phyloP scores from a whole-genome alignment of 2,797 vertebrate genomes.

The Lemur catta region DNA sequence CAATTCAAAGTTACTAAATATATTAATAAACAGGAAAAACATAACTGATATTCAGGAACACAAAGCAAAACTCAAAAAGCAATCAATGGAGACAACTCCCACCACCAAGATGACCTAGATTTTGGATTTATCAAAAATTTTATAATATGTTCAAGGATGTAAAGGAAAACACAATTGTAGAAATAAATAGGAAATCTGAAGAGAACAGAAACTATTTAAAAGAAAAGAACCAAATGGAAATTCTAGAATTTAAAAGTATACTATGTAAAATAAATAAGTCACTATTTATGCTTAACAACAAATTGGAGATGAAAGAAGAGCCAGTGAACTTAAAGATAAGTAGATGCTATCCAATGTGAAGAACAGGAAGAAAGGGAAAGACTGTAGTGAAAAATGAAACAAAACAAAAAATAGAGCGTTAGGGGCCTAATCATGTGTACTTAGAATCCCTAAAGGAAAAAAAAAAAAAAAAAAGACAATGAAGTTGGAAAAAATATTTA shows the following conservation, averaged over 20 bases:
- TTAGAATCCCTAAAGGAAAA: constrained; percentile 32
- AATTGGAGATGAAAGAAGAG: neutral
- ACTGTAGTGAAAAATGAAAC: neutral
- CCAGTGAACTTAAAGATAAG: constrained; percentile 84
- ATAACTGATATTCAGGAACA: neutral
- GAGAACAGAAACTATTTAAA: constrained; percentile 7
- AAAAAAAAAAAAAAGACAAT: neutral
- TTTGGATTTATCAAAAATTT: constrained; percentile 17
- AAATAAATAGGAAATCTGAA: constrained; percentile 33
- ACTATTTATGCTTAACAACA: neutral
- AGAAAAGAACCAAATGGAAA: neutral
- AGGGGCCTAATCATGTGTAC: neutral
- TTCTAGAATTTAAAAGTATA: constrained; percentile 50
- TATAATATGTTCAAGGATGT: neutral
- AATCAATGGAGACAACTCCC: neutral
- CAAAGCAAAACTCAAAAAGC: constrained; percentile 17
- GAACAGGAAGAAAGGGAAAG: neutral
- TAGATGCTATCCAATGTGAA: constrained; percentile 28
- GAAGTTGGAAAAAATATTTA: constrained; percentile 31
- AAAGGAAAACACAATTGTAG: constrained; percentile 34
- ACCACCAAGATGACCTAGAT: neutral
- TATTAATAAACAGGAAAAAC: constrained; percentile 23
- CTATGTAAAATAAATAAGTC: constrained; percentile 13
- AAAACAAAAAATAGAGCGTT: neutral
- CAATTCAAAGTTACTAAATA: neutral